These are phyloP conservation scores for Puntigrus tetrazona DNA, from an alignment of 2,113 vertebrate genomes.

Conservation along the genomic window DNA sequence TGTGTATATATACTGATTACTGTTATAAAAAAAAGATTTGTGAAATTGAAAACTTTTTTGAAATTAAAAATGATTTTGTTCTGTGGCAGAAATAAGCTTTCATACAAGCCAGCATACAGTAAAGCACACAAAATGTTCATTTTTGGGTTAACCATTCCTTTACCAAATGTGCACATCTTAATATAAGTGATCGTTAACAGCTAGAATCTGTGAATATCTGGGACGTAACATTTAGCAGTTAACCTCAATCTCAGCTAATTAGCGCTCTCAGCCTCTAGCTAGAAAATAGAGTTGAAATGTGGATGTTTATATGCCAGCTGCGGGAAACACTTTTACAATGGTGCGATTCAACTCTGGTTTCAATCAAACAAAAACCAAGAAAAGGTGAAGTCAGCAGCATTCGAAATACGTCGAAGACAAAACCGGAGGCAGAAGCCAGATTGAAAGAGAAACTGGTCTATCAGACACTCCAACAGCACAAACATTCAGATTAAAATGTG, in stretches of 20 bases:
- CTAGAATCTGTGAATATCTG: background rate
- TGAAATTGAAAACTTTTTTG: background rate
- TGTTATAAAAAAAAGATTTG: background rate
- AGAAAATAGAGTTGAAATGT: background rate
- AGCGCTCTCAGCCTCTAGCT: background rate
- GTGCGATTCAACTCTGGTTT: background rate
- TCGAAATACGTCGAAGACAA: background rate
- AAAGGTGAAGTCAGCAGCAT: conserved; percentile 1
- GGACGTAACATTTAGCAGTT: background rate
- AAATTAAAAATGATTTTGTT: background rate
- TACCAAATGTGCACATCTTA: background rate
- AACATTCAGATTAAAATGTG: background rate
- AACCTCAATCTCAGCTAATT: background rate
- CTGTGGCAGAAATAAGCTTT: background rate
- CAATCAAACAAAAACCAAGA: background rate
- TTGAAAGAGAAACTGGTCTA: background rate
- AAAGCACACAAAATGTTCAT: background rate
- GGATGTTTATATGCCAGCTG: background rate
- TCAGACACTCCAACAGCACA: background rate
- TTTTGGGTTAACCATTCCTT: background rate
- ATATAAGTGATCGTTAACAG: background rate
- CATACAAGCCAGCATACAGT: background rate
- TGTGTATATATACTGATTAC: too few relatives aligned
- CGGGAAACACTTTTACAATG: background rate
- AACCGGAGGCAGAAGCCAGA: background rate